These are phyloP conservation scores for Boleophthalmus pectinirostris DNA, from an alignment of 2,113 vertebrate species.

Conservation along the genomic window DNA sequence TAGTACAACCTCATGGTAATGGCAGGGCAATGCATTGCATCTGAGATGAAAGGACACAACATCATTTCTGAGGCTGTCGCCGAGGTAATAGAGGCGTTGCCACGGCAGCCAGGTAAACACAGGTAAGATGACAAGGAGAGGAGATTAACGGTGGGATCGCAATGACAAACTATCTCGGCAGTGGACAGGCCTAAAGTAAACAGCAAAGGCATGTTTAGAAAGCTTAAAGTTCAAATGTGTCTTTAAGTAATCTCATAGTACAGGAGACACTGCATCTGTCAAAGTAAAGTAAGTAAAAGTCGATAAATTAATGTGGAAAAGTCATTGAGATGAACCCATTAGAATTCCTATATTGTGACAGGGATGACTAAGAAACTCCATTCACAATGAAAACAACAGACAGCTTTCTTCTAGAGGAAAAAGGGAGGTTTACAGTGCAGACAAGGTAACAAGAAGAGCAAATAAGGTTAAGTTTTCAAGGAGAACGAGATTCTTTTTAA, in stretches of 20 bases:
- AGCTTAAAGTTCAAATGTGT: not conserved
- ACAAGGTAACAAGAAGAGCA: not conserved
- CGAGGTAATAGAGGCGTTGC: slow-evolving; percentile 38
- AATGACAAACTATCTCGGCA: slow-evolving; percentile 31
- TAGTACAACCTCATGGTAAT: slow-evolving; percentile 34
- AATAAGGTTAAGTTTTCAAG: not conserved
- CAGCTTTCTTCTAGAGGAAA: not conserved
- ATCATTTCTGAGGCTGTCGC: slow-evolving; percentile 17
- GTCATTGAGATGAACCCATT: not conserved
- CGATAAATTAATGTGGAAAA: not conserved
- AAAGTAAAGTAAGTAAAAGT: not conserved
- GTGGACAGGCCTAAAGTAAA: not conserved
- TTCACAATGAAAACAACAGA: not conserved
- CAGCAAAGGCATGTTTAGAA: not conserved
- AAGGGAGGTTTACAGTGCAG: not conserved
- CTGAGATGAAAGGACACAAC: slow-evolving; percentile 52
- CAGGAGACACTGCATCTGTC: not conserved
- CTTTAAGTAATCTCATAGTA: not conserved
- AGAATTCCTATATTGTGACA: not conserved
- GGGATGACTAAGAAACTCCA: not conserved
- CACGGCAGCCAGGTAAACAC: slow-evolving; percentile 61
- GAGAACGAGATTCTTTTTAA: not conserved
- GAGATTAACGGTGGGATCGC: slow-evolving; percentile 35
- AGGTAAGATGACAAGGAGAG: slow-evolving; percentile 43
- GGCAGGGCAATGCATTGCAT: slow-evolving; percentile 53